These are phyloP conservation scores for Bombus superbus DNA, from an alignment of 1,140 invertebrate species.

Conservation along the genomic window DNA sequence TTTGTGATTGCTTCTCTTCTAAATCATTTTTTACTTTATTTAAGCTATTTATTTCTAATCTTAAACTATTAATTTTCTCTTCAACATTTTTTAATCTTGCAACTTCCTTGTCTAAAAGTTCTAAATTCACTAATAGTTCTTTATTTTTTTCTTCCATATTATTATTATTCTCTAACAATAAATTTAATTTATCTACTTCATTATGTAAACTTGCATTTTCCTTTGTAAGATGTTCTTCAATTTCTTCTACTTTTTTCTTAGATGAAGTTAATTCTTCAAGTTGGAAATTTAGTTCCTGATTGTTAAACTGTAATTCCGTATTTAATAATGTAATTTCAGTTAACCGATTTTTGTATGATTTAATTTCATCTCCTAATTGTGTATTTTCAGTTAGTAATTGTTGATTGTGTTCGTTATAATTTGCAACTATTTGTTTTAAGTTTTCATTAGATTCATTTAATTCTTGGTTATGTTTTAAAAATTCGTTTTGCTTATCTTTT, in stretches of 20 bases:
- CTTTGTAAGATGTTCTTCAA: conserved; percentile 63
- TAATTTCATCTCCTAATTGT: conserved; percentile 13
- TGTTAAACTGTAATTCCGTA: conserved; percentile 34
- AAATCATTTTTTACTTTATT: conserved; percentile 26
- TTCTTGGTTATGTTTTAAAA: conserved; percentile 69
- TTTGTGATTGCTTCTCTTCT: conserved; percentile 22
- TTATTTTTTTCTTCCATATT: conserved; percentile 45
- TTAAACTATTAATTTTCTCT: conserved; percentile 52
- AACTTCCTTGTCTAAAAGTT: conserved; percentile 26
- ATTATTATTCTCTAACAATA: conserved; percentile 37
- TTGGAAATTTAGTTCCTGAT: conserved; percentile 40
- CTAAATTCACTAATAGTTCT: conserved; percentile 22
- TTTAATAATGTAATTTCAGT: conserved; percentile 35
- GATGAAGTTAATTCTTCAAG: conserved; percentile 58
- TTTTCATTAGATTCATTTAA: conserved; percentile 60
- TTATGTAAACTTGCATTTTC: conserved; percentile 45
- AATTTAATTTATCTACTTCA: conserved; percentile 51
- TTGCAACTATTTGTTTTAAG: conserved; percentile 43
- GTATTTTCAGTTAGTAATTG: conserved; percentile 25
- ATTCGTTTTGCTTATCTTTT: conserved; percentile 69
- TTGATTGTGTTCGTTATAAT: conserved; percentile 44
- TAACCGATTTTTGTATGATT: conserved; percentile 28
- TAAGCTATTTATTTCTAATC: conserved; percentile 33
- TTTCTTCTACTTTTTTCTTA: conserved; percentile 65
- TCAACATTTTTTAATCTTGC: conserved; percentile 51